These are phyloP conservation scores for Carollia perspicillata DNA, from an alignment of 2,113 vertebrate species.

Conservation along the genomic window DNA sequence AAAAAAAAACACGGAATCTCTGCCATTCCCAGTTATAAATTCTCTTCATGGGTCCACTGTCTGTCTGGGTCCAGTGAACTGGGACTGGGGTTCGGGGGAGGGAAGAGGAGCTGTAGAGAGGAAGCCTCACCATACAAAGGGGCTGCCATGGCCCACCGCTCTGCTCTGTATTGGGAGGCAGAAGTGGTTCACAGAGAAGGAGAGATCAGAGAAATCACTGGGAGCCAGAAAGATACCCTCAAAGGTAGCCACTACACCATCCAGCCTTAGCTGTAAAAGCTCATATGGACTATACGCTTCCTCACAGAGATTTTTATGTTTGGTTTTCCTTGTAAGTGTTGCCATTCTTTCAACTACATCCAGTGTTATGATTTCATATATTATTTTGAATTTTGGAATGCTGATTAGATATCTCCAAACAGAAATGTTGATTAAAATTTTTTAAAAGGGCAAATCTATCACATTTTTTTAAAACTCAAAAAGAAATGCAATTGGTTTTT, in stretches of 20 bases:
- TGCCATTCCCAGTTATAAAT: neutral
- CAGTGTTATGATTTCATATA: neutral
- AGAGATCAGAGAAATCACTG: no score
- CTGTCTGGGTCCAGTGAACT: neutral
- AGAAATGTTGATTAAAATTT: neutral
- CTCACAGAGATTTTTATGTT: neutral
- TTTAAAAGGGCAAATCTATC: neutral
- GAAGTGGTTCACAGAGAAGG: neutral
- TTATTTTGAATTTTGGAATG: neutral
- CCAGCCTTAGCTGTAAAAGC: neutral
- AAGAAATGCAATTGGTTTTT: neutral
- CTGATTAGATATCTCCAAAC: neutral
- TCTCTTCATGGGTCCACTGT: neutral
- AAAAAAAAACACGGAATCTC: neutral
- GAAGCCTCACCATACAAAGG: neutral
- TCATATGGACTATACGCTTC: neutral
- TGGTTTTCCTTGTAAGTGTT: neutral
- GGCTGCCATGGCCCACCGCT: neutral
- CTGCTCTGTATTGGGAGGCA: neutral
- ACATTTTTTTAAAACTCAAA: neutral
- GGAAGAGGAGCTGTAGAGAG: neutral
- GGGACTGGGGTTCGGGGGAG: neutral
- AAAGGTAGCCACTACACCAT: no score
- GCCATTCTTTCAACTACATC: neutral
- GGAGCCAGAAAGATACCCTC: neutral